These are phyloP conservation scores for Hycleus cichorii DNA, from an alignment of 1,140 invertebrate species.

Conservation along the genomic window DNA sequence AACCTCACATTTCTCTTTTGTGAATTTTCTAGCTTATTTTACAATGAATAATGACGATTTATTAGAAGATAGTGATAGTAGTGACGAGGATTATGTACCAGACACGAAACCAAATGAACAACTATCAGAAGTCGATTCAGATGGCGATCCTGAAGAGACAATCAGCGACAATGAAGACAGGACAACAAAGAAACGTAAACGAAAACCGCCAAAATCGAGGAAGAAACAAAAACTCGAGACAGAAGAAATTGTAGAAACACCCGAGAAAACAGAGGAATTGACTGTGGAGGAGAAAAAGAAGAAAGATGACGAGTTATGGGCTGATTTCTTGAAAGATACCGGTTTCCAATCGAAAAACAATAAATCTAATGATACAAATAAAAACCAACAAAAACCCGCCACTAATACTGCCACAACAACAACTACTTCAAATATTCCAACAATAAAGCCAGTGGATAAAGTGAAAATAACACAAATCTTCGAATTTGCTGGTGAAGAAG, in stretches of 20 bases:
- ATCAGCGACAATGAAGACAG: constrained; percentile 34
- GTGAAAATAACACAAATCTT: constrained; percentile 49
- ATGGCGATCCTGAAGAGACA: constrained; percentile 38
- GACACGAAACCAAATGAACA: constrained; percentile 40
- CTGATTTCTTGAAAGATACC: constrained; percentile 65
- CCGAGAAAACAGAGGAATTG: not conserved
- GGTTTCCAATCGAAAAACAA: constrained; percentile 44
- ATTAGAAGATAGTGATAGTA: constrained; percentile 37
- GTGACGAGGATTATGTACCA: constrained; percentile 46
- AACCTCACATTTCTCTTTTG: too few relatives aligned
- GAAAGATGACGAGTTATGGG: constrained; percentile 63
- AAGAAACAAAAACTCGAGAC: constrained; percentile 18
- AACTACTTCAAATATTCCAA: constrained; percentile 32
- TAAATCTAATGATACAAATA: not conserved
- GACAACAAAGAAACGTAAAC: constrained; percentile 27
- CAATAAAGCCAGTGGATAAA: constrained; percentile 21
- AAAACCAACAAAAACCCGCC: constrained; percentile 1
- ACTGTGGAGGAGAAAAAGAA: constrained; percentile 58
- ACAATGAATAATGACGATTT: constrained; percentile 30
- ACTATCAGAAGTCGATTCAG: constrained; percentile 43
- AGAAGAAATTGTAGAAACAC: constrained; percentile 3
- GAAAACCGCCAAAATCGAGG: constrained; percentile 18
- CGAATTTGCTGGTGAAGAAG: constrained; percentile 55
- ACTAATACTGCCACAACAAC: not conserved
- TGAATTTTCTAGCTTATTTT: too few relatives aligned